phyloP scores from a whole-genome alignment of 1,140 invertebrate genomes.

The Dendrolimus kikuchii region DNA sequence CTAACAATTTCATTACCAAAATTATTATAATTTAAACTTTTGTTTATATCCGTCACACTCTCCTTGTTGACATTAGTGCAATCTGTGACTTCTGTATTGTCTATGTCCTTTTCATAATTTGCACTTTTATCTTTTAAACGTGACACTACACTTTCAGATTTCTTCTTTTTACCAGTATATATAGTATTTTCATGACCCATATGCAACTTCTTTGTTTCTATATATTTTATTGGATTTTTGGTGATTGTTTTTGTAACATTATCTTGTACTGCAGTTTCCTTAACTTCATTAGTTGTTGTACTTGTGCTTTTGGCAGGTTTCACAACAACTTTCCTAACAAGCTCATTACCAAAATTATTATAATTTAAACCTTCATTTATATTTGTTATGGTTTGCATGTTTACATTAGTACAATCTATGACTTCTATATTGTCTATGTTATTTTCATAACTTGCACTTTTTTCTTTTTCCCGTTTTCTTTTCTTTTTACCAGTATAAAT shows the following conservation, averaged over 20 bases:
- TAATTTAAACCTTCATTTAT: conserved; percentile 53
- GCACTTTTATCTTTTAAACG: too few species aligned
- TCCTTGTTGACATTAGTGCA: conserved; percentile 37
- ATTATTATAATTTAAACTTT: conserved; percentile 45
- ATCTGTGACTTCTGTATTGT: conserved; percentile 36
- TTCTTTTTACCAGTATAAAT: conserved; percentile 15
- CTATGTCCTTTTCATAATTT: too few species aligned
- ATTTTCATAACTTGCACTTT: not conserved
- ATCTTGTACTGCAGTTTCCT: too few species aligned
- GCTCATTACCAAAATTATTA: conserved; percentile 48
- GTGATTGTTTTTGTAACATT: too few species aligned
- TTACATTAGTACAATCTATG: conserved; percentile 43
- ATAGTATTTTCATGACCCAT: too few species aligned
- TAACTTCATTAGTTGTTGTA: too few species aligned
- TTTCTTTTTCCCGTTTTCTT: conserved; percentile 3
- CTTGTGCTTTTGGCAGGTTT: conserved; percentile 50
- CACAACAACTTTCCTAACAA: conserved; percentile 29
- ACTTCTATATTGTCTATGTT: conserved; percentile 33
- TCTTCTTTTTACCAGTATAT: too few species aligned
- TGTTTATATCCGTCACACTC: conserved; percentile 46
- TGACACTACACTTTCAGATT: too few species aligned
- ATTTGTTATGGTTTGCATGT: conserved; percentile 39
- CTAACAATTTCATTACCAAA: conserved; percentile 46
- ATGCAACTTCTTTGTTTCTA: too few species aligned
- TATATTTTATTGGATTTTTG: too few species aligned